Evolutionary conservation across 2,888 invertebrate species (phyloP).

Genomic region (Drosophila siamana): DNA sequence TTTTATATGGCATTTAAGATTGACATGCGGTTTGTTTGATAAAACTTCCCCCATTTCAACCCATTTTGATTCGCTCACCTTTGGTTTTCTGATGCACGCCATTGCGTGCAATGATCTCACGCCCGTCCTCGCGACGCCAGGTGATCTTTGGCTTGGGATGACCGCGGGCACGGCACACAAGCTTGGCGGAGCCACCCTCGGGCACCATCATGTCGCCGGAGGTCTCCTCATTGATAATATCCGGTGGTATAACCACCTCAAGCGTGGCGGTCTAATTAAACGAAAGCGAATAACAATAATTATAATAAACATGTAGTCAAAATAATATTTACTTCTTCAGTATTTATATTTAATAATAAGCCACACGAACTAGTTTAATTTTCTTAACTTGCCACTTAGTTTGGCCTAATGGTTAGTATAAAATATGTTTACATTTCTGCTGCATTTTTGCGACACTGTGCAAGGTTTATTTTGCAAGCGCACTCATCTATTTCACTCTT

Average conservation of each 20-base stretch:
- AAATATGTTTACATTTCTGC: not conserved
- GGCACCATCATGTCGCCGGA: constrained; percentile 97
- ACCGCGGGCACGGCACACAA: constrained; percentile 94
- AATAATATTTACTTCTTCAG: not conserved
- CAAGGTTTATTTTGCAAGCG: not conserved
- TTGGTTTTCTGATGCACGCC: constrained; percentile 91
- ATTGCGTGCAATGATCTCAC: constrained; percentile 91
- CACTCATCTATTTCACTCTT: not conserved
- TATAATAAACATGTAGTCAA: too few species aligned
- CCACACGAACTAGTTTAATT: too few species aligned
- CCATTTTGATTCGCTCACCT: constrained; percentile 85
- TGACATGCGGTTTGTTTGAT: constrained; percentile 46
- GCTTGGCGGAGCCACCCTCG: constrained; percentile 95
- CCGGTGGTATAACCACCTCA: constrained; percentile 96
- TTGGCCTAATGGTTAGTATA: too few species aligned
- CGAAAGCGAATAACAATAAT: not conserved
- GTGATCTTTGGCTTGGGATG: constrained; percentile 93
- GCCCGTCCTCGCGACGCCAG: constrained; percentile 95
- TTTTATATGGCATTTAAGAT: constrained; percentile 15
- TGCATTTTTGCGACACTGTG: not conserved
- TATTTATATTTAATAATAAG: too few species aligned
- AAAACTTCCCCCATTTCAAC: not conserved
- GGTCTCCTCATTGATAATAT: constrained; percentile 95
- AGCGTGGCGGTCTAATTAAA: constrained; percentile 90
- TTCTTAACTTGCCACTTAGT: too few species aligned